Conservation (phyloP, 92 coral and sea anemone species). For the Heteractis magnifica region DNA sequence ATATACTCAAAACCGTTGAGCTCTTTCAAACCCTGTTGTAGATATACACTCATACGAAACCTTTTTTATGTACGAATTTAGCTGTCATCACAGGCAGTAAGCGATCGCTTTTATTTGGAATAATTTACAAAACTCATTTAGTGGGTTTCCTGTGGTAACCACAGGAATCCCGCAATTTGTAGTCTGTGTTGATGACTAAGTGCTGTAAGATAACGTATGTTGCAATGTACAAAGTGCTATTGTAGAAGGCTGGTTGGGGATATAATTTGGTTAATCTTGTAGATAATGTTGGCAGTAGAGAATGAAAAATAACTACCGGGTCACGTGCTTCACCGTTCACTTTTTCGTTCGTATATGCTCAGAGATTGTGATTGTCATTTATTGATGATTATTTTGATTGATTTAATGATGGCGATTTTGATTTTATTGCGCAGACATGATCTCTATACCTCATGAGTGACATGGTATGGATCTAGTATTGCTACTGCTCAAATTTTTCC, state of each 20-base stretch:
- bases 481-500: too few species aligned
- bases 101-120: neutral
- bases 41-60: constrained; percentile 9
- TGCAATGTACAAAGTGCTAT: constrained; percentile 12
- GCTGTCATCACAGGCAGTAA: neutral
- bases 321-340: neutral
- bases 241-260: constrained; percentile 11
- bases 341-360: too few species aligned
- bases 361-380: too few species aligned
- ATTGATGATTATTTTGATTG: too few species aligned
- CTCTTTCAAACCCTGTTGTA: neutral
- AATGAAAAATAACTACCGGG: neutral
- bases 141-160: constrained; percentile 2
- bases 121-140: neutral
- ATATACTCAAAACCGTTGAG: neutral
- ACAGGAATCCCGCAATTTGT: constrained; percentile 6
- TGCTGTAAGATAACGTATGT: constrained; percentile 1
- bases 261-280: constrained; percentile 4
- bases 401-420: too few species aligned
- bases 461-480: too few species aligned
- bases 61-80: neutral
- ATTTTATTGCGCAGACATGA: too few species aligned
- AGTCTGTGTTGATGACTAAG: neutral
- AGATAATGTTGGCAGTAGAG: neutral
- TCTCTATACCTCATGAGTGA: too few species aligned